A percentile compares a stretch with the other conserved stretches of the same genome.
phyloP scores from a whole-genome alignment of 2,888 invertebrate genomes.

The Melangyna quadrimaculata region DNA sequence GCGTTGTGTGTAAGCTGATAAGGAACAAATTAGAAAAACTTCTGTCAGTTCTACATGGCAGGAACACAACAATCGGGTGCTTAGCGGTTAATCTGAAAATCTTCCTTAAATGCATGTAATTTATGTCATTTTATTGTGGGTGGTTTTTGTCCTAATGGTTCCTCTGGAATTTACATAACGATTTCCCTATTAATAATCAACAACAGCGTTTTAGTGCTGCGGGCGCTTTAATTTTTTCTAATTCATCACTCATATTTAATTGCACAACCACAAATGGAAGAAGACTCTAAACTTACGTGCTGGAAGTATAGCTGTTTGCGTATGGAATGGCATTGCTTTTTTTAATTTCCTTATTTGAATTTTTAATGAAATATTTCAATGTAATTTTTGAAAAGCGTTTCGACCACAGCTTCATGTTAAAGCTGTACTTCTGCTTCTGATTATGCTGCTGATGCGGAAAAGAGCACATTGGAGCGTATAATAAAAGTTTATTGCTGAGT shows the following conservation, averaged over 20 bases:
- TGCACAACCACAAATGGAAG: not conserved
- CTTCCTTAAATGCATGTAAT: conserved; percentile 29
- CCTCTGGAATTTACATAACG: not conserved
- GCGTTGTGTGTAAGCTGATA: conserved; percentile 50
- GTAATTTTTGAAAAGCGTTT: conserved; percentile 37
- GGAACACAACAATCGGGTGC: conserved; percentile 36
- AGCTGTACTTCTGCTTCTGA: not conserved
- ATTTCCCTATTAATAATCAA: not conserved
- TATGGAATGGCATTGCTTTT: conserved; percentile 17
- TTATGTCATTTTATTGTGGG: not conserved
- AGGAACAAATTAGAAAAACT: conserved; percentile 20
- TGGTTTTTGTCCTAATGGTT: not conserved
- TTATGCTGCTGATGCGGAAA: not conserved
- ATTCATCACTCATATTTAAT: conserved; percentile 43
- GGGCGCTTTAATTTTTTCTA: not conserved
- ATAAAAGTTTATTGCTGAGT: conserved; percentile 46
- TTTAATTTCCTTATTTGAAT: conserved; percentile 26
- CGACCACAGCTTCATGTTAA: conserved; percentile 9
- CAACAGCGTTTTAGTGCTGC: not conserved
- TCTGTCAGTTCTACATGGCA: conserved; percentile 19
- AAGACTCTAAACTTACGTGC: not conserved
- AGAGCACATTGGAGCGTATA: conserved; percentile 7
- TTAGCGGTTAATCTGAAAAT: conserved; percentile 35
- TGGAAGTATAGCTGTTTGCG: conserved; percentile 3
- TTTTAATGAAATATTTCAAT: conserved; percentile 36